Conservation (phyloP, 2,797 vertebrate genomes). For the Bradypus variegatus region DNA sequence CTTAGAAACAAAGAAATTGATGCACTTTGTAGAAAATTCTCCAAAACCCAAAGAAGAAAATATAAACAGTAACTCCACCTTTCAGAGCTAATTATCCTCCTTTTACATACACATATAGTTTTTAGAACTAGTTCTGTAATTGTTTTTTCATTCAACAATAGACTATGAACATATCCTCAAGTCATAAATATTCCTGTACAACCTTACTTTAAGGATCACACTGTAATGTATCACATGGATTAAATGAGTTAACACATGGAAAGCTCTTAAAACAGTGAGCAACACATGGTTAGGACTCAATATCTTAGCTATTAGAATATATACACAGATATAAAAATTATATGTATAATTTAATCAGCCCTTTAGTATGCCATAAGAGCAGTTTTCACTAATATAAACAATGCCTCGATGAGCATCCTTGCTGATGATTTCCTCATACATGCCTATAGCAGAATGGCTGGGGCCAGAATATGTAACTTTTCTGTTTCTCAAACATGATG, state of each 20-base stretch:
- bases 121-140: background rate
- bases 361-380: background rate
- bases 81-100: background rate
- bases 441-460: background rate
- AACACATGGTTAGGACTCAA: background rate
- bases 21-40: background rate
- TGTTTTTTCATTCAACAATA: background rate
- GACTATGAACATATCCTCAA: background rate
- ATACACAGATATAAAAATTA: background rate
- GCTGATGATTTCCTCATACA: background rate
- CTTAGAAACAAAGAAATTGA: background rate
- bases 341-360: background rate
- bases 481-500: background rate
- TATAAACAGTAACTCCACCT: background rate
- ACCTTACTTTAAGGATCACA: background rate
- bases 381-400: background rate
- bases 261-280: background rate
- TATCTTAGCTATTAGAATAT: background rate
- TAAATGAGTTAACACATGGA: background rate
- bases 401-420: background rate
- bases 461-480: background rate
- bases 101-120: background rate
- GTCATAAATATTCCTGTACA: background rate
- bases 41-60: slow-evolving; percentile 2
- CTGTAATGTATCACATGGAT: background rate